A percentile compares a stretch with the other conserved stretches of the same genome.
These are phyloP conservation scores for Mandrillus leucophaeus DNA, from an alignment of 2,113 vertebrate species.

Conservation along the genomic window DNA sequence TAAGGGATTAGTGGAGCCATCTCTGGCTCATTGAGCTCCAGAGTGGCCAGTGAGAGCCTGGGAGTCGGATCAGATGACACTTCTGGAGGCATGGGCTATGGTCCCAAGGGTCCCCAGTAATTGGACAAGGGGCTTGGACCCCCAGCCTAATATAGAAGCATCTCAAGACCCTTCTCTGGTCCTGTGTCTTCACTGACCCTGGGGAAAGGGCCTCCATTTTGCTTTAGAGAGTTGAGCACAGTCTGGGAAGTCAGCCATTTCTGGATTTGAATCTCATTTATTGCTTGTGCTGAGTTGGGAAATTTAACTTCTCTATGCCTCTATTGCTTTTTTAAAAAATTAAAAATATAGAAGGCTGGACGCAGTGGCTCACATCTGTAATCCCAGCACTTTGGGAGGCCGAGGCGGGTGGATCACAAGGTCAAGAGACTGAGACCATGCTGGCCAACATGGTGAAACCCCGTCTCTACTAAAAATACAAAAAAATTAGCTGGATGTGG, in stretches of 20 bases:
- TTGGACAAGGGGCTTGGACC: not conserved
- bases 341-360: no score
- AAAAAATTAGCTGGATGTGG: no score
- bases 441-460: no score
- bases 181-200: not conserved
- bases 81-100: not conserved
- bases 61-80: not conserved
- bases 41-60: not conserved
- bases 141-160: not conserved
- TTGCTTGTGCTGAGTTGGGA: not conserved
- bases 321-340: not conserved
- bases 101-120: not conserved
- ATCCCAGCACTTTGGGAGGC: no score
- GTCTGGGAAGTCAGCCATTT: not conserved
- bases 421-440: no score
- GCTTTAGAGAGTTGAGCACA: not conserved
- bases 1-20: not conserved
- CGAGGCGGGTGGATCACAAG: no score
- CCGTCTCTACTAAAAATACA: no score
- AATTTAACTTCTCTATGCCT: not conserved
- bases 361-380: no score
- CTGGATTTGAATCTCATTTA: not conserved
- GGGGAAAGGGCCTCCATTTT: not conserved
- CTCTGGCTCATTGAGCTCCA: not conserved
- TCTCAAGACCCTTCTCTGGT: not conserved